Evolutionary conservation across 2,888 invertebrate genomes (phyloP), one percentile per base, ranked within the genome.

Genomic region (Watsonalla cultraria): DNA sequence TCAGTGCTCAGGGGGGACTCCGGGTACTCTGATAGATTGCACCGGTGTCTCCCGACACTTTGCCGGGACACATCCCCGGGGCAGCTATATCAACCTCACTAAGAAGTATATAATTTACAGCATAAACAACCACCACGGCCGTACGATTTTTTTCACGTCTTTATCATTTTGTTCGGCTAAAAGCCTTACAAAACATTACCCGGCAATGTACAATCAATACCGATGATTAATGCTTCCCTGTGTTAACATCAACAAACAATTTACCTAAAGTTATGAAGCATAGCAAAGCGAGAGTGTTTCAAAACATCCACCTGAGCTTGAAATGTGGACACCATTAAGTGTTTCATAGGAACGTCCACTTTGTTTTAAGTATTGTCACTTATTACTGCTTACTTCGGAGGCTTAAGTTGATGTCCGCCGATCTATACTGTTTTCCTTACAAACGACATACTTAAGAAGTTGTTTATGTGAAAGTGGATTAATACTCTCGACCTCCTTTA

Each of bases 221-320:
- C 45, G 45, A 48, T 45, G 49, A 52, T 49, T 51, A 50, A 46
- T 50, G 47, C 11, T 11, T 11, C 42, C 11, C 42, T 8, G 15
- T 46, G 48, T 56, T 54, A 62, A 54, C 57, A 62, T 66, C 66
- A 57, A 58, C 51, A 63, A 56, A 61, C 60, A 60, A 61, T 62
- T 64, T 60, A 52, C 34, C 51, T 51, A 51, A 68, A 75, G 58
- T 76, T 70, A 70, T 65, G 68, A 66, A 52, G 60, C 55, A 52
- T 56, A 61, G 61, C 59, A 63, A 66, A 72, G 72, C 68, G 63
- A 68, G 61, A 57, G 52, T 62, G 59, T 72, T 72, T 53, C 56
- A 42, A 60, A 55, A 62, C 61, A 63, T 61, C 62, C 76, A 77
- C 78, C 78, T 77, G 76, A 67, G 76, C 69, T 60, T 65, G 72